A percentile compares a stretch with the other conserved stretches of the same genome.
Evolutionary conservation across 2,113 vertebrate species (phyloP).

Genomic region (Macquaria australasica): DNA sequence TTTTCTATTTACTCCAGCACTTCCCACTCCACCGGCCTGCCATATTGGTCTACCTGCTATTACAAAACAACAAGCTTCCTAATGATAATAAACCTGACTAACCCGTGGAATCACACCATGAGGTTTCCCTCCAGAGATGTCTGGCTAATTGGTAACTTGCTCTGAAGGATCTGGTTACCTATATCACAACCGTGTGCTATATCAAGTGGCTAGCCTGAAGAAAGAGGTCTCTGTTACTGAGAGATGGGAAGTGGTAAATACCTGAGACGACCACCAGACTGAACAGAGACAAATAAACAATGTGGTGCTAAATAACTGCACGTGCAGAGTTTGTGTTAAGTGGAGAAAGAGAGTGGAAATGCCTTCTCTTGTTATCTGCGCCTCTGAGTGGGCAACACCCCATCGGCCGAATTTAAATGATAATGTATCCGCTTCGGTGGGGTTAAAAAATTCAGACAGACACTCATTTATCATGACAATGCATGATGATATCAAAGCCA

Average conservation of each 20-base stretch:
- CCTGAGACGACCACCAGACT: constrained; percentile 14
- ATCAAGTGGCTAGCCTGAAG: constrained; percentile 45
- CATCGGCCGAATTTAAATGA: constrained; percentile 16
- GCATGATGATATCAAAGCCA: constrained; percentile 60
- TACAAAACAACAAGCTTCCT: background rate
- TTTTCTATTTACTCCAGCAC: background rate
- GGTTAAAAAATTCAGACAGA: constrained; percentile 45
- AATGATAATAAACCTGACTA: background rate
- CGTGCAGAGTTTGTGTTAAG: constrained; percentile 10
- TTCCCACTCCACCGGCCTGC: background rate
- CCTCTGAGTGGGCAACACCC: constrained; percentile 17
- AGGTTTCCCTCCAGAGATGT: constrained; percentile 24
- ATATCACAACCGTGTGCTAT: constrained; percentile 20
- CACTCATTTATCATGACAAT: constrained; percentile 58
- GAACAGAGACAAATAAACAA: constrained; percentile 66
- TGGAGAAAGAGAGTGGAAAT: constrained; percentile 7
- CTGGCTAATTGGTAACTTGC: constrained; percentile 52
- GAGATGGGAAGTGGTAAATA: constrained; percentile 53
- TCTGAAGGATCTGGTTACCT: constrained; percentile 48
- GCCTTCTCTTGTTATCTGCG: background rate
- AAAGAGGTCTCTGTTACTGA: constrained; percentile 49
- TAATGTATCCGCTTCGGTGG: constrained; percentile 6
- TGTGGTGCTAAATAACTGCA: constrained; percentile 48
- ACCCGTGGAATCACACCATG: constrained; percentile 5
- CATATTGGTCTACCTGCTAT: background rate